phyloP scores from a whole-genome alignment of 2,888 invertebrate genomes.

The Callinectes sapidus region DNA sequence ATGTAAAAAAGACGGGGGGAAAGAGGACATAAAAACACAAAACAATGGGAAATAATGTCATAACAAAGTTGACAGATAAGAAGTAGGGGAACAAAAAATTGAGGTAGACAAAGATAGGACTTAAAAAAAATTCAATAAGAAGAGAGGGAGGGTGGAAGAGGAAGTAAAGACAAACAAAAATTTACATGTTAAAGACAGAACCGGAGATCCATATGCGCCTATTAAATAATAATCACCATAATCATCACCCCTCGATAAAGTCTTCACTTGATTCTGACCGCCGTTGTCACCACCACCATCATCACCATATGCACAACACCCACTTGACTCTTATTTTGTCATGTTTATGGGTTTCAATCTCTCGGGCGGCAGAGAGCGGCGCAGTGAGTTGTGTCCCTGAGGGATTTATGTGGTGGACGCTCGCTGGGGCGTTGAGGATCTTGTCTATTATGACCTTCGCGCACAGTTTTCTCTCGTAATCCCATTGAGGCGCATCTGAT shows the following conservation, averaged over 20 bases:
- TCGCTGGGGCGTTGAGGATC: not conserved
- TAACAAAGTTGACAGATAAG: not conserved
- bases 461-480: slow-evolving; percentile 23
- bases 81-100: not conserved
- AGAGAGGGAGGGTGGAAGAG: not conserved
- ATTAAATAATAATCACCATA: not conserved
- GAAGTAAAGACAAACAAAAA: not conserved
- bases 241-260: not conserved
- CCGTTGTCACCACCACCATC: slow-evolving; percentile 27
- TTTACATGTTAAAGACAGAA: not conserved
- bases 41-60: not conserved
- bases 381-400: not conserved
- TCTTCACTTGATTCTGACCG: not conserved
- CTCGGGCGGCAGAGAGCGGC: not conserved
- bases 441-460: slow-evolving; percentile 10
- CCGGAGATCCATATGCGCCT: not conserved
- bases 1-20: too few relatives aligned
- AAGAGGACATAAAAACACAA: not conserved
- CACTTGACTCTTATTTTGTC: not conserved
- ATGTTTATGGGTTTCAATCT: slow-evolving; percentile 2
- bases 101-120: not conserved
- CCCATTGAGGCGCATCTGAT: slow-evolving; percentile 22
- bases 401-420: slow-evolving; percentile 15
- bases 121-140: not conserved
- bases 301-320: not conserved